Base-by-base conservation (phyloP, 2,797 vertebrate genomes). In the Okamejei kenojei region DNA sequence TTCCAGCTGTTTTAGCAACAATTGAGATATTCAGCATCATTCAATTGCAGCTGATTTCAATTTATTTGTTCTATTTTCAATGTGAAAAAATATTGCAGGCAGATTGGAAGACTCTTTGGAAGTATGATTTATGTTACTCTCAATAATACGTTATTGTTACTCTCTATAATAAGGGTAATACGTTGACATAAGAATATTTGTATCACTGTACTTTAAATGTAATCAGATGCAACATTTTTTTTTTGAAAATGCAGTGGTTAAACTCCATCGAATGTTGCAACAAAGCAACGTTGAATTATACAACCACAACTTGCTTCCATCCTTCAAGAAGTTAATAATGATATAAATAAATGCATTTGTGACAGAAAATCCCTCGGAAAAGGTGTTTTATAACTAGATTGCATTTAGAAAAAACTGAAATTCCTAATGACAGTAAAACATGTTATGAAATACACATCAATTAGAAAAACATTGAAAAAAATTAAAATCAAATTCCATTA, bases 311-410 rank as follows among this genome's bases (percentile, higher is more conserved):
- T 74, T 94, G 58, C 8, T 93, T 93, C 80, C 79, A 61, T 81
- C 94, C 93, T 94, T 81, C 93, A 82, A 81, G 94, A 94, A 95
- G 88, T 61, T 94, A 95, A 93, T 7, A 1, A 79, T 80, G 94
- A 94, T 93, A 93, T 93, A 93, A 94, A 29, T 91, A 74, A 74
- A 91, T 45, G 90, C 68, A 54, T 91, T 74, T 38, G 74, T 54
- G 90, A 74, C 68, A 91, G 90, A 91, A 15, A 91, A 91, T 21
- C 68, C 90, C 68, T 74, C 0, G 68, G 90, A 68, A 74, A 91
- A 91, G 1, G 19, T 90, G 88, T 45, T 90, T 65, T 90, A n/a
- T 63, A 90, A 90, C 63, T 65, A 38, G 9, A 74, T 54, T 74
- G 38, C 35, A 91, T 35, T 38, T 45, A 68, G 9, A 91, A 71